Conservation (phyloP, 2,113 vertebrate genomes). For the Illadopsis cleaveri region DNA sequence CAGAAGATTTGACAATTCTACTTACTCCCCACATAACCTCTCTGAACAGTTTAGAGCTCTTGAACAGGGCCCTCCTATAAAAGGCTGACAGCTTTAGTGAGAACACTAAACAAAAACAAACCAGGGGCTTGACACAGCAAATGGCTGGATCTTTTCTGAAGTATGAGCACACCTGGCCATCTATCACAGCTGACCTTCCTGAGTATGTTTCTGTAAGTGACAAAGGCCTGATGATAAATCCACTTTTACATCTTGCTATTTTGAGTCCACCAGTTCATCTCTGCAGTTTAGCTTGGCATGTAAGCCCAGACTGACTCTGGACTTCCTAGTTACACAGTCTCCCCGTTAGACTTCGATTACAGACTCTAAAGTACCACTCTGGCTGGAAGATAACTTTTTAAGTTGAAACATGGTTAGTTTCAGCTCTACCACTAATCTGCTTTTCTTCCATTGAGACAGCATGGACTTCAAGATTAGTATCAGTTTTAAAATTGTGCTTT, state of each 20-base stretch:
- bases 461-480: neutral
- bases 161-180: neutral
- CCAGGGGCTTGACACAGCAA: neutral
- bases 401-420: neutral
- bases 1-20: neutral
- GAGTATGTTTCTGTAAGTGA: neutral
- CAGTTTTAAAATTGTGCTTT: neutral
- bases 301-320: neutral
- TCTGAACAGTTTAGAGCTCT: neutral
- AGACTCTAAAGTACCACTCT: neutral
- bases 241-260: neutral
- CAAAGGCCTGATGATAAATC: neutral
- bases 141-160: neutral
- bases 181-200: neutral
- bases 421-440: neutral
- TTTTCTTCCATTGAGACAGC: neutral
- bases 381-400: neutral
- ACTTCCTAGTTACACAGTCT: neutral
- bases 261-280: neutral
- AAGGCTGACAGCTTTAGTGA: neutral
- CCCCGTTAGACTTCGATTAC: neutral
- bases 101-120: neutral
- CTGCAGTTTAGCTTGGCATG: neutral
- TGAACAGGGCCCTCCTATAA: neutral
- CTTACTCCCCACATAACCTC: fast-evolving